These are phyloP conservation scores for Galerucella calmariensis DNA, from an alignment of 2,888 invertebrate genomes.

Conservation along the genomic window DNA sequence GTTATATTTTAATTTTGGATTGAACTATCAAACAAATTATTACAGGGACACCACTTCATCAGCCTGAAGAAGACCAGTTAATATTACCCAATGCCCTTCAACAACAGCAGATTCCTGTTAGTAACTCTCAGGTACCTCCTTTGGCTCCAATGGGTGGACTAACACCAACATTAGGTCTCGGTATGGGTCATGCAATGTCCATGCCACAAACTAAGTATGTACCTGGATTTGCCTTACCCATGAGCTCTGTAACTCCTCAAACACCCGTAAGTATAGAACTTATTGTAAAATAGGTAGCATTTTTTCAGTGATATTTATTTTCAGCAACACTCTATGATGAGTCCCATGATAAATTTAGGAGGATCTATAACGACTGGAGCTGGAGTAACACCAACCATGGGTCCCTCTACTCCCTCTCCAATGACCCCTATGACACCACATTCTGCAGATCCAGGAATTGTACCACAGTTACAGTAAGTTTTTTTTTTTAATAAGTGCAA, in stretches of 20 bases:
- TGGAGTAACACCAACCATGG: slow-evolving; percentile 72
- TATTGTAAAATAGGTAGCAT: no score
- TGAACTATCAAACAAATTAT: neutral
- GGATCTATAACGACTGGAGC: slow-evolving; percentile 71
- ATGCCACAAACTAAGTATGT: slow-evolving; percentile 79
- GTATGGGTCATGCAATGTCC: slow-evolving; percentile 74
- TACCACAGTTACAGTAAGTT: slow-evolving; percentile 89
- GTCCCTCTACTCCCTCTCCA: slow-evolving; percentile 81
- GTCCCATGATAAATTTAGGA: slow-evolving; percentile 77
- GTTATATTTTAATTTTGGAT: no score
- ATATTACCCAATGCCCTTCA: slow-evolving; percentile 86
- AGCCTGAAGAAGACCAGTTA: slow-evolving; percentile 91
- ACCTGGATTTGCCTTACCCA: slow-evolving; percentile 79
- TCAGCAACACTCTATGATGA: slow-evolving; percentile 77
- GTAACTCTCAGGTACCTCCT: slow-evolving; percentile 68
- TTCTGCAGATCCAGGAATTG: slow-evolving; percentile 92
- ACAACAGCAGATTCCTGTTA: slow-evolving; percentile 71
- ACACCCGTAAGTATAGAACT: slow-evolving; percentile 75
- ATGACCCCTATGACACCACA: slow-evolving; percentile 92
- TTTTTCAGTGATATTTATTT: slow-evolving; percentile 47
- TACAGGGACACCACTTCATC: slow-evolving; percentile 83
- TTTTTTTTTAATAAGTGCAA: slow-evolving; percentile 3
- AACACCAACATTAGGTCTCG: slow-evolving; percentile 72
- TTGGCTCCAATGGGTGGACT: slow-evolving; percentile 68
- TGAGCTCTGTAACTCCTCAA: slow-evolving; percentile 85